phyloP scores from a whole-genome alignment of 2,888 invertebrate species.

The Mamestra brassicae region DNA sequence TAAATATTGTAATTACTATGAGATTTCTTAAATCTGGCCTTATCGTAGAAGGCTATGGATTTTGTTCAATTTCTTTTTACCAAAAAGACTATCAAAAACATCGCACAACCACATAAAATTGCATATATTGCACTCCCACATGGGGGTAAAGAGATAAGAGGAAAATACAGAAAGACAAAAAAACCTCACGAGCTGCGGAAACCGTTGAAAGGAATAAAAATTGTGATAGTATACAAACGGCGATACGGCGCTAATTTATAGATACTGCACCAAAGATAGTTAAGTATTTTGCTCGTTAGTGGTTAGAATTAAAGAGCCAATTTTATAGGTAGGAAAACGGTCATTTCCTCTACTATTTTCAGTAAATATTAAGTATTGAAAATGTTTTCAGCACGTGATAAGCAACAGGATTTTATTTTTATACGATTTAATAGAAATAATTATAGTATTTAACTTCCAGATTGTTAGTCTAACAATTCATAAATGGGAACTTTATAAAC shows the following conservation, averaged over 20 bases:
- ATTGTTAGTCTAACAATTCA: neutral
- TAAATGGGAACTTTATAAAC: neutral
- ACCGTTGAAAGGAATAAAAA: conserved; percentile 56
- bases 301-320: conserved; percentile 46
- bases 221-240: conserved; percentile 44
- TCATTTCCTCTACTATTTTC: conserved; percentile 24
- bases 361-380: conserved; percentile 14
- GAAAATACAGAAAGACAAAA: conserved; percentile 37
- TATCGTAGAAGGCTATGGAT: neutral
- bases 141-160: conserved; percentile 45
- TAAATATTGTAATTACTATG: neutral
- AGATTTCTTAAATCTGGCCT: neutral
- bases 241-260: conserved; percentile 56
- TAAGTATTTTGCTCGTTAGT: conserved; percentile 56
- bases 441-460: too few species aligned
- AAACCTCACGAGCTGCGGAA: conserved; percentile 33
- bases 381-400: neutral
- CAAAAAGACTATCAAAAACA: neutral
- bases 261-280: conserved; percentile 42
- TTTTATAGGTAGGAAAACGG: conserved; percentile 40
- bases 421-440: neutral
- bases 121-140: conserved; percentile 25
- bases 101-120: conserved; percentile 5
- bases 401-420: neutral
- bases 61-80: neutral